phyloP scores from a whole-genome alignment of 2,113 vertebrate species.

The chimpanzee (Pan troglodytes) region NHGRI_mPanTro3-v2.1_pri NC_072411.2:107107501-107108000 shows the following conservation, averaged over 20 bases:
- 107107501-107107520: slow-evolving; percentile 78
- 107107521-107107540: slow-evolving; percentile 79
- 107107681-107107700: slow-evolving; percentile 49
- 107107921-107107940: not conserved
- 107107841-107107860: not conserved
- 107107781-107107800: slow-evolving; percentile 36
- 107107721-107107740: slow-evolving; percentile 45
- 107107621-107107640: slow-evolving; percentile 82
- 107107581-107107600: slow-evolving; percentile 75
- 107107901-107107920: not conserved
- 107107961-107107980: not conserved
- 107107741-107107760: slow-evolving; percentile 29
- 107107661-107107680: slow-evolving; percentile 36
- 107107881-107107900: not conserved
- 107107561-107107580: slow-evolving; percentile 82
- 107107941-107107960: not conserved
- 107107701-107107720: slow-evolving; percentile 59
- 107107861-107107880: not conserved
- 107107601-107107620: slow-evolving; percentile 72
- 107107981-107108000: not conserved
- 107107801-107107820: not conserved
- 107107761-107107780: not conserved
- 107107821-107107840: slow-evolving; percentile 5
- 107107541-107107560: slow-evolving; percentile 82
- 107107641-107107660: slow-evolving; percentile 80